These are phyloP conservation scores for Calypte anna DNA, from an alignment of 2,113 vertebrate genomes.

Conservation along the genomic window DNA sequence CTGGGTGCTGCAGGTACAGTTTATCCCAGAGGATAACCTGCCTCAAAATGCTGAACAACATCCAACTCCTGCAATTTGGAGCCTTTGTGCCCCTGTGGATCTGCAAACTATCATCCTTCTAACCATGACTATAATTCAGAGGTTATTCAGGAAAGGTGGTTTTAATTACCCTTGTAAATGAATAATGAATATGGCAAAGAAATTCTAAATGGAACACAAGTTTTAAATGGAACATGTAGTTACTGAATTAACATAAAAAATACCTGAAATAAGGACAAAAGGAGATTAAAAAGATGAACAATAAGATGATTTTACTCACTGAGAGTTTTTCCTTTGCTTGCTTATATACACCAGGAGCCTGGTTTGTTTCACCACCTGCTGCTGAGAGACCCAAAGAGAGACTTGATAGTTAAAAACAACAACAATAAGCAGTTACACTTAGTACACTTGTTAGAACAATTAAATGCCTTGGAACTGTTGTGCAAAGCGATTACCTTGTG, in stretches of 20 bases:
- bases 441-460: not conserved
- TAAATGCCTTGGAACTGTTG: not conserved
- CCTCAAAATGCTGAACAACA: not conserved
- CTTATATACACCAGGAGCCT: slow-evolving; percentile 88
- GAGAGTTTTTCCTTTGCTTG: slow-evolving; percentile 91
- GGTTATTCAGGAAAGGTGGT: not conserved
- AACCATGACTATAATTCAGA: not conserved
- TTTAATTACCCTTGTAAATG: not conserved
- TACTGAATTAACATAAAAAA: slow-evolving; percentile 17
- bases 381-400: slow-evolving; percentile 74
- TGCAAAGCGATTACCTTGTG: not conserved
- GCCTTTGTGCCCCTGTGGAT: not conserved
- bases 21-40: not conserved
- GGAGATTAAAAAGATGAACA: not conserved
- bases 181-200: not conserved
- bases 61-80: not conserved
- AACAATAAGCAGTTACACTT: slow-evolving; percentile 24
- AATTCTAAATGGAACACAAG: not conserved
- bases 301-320: slow-evolving; percentile 83
- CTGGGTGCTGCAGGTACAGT: not conserved
- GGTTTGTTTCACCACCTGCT: slow-evolving; percentile 84
- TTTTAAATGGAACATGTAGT: not conserved
- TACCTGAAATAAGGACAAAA: not conserved
- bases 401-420: slow-evolving; percentile 51
- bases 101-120: not conserved